These are phyloP conservation scores for Ceyx margarethae DNA, from an alignment of 2,113 vertebrate genomes.

Conservation along the genomic window DNA sequence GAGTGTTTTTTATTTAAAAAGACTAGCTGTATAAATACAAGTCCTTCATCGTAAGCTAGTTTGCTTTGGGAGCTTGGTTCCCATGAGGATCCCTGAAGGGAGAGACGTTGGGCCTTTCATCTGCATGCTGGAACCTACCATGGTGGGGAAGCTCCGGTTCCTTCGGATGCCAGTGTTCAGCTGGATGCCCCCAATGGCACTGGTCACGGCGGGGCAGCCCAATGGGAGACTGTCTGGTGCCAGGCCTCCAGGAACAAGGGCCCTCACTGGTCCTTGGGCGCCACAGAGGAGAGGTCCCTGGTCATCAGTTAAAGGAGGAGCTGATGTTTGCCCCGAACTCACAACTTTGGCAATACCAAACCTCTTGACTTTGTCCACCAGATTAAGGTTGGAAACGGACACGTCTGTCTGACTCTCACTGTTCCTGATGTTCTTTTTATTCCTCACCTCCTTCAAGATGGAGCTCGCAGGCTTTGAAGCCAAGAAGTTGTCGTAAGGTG, in stretches of 20 bases:
- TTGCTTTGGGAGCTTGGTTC: constrained; percentile 80
- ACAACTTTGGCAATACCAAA: constrained; percentile 84
- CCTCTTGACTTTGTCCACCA: constrained; percentile 93
- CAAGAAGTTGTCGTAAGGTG: constrained; percentile 89
- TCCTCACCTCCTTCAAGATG: constrained; percentile 91
- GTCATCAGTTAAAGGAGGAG: constrained; percentile 68
- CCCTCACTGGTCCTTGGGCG: constrained; percentile 80
- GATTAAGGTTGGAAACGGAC: constrained; percentile 88
- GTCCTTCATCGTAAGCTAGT: constrained; percentile 75
- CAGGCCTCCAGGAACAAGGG: constrained; percentile 77
- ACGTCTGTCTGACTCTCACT: constrained; percentile 88
- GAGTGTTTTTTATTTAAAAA: constrained; percentile 39
- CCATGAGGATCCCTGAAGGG: constrained; percentile 84
- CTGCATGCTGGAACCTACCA: constrained; percentile 97
- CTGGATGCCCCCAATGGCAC: constrained; percentile 82
- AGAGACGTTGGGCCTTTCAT: constrained; percentile 89
- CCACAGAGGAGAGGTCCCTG: constrained; percentile 80
- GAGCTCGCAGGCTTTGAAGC: constrained; percentile 94
- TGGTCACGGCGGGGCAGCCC: constrained; percentile 71
- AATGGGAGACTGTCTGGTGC: constrained; percentile 69
- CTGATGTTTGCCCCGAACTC: constrained; percentile 71
- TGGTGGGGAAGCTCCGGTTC: constrained; percentile 93
- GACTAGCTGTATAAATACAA: constrained; percentile 51
- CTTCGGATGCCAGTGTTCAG: constrained; percentile 87
- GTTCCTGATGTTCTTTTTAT: constrained; percentile 78